A percentile compares a stretch with the other conserved stretches of the same genome.
Evolutionary conservation across 2,888 invertebrate species (phyloP).

Genomic region (Oscheius sp.): DNA sequence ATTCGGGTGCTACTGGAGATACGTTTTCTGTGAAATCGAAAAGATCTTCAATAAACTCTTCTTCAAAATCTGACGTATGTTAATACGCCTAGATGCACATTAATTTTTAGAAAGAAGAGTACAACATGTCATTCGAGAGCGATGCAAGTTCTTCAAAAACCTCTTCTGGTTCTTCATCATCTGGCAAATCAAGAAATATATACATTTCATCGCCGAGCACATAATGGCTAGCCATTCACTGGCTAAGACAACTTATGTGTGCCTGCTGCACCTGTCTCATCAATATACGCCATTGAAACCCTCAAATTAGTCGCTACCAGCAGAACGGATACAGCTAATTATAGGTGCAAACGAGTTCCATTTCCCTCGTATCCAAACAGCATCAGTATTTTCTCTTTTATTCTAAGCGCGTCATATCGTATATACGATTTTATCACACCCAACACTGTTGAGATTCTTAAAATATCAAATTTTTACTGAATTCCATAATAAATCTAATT

Average conservation of each 20-base stretch:
- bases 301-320: slow-evolving; percentile 1
- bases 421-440: too few relatives aligned
- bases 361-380: neutral
- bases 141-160: neutral
- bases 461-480: too few relatives aligned
- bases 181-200: neutral
- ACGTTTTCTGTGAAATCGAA: slow-evolving; percentile 21
- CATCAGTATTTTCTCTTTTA: neutral
- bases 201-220: neutral
- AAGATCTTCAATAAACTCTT: neutral
- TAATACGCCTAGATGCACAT: neutral
- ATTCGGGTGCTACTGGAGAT: slow-evolving; percentile 6
- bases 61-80: neutral
- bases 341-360: neutral
- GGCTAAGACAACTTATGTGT: neutral
- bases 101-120: slow-evolving; percentile 21
- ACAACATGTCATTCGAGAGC: slow-evolving; percentile 17
- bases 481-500: neutral
- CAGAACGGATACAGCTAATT: slow-evolving; percentile 7
- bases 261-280: neutral
- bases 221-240: neutral
- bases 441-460: too few relatives aligned
- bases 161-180: neutral
- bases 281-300: slow-evolving; percentile 6
- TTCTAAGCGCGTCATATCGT: too few relatives aligned